Conservation (phyloP, 2,797 vertebrate species). For the Eremophila alpestris region DNA sequence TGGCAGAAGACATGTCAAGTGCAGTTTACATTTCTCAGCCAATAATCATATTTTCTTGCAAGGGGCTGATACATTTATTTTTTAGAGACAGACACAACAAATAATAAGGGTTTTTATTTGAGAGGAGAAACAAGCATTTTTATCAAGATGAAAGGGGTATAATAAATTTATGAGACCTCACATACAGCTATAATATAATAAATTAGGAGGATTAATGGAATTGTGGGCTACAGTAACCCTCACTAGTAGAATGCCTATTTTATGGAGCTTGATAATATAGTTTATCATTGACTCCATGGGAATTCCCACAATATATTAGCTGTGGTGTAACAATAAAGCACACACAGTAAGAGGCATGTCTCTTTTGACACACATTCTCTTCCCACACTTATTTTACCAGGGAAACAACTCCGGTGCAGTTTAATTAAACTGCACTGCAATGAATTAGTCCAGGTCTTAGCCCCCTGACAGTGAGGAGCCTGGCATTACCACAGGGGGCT, state of each 20-base stretch:
- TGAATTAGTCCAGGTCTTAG: constrained; percentile 86
- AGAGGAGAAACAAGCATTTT: constrained; percentile 78
- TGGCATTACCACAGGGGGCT: constrained; percentile 81
- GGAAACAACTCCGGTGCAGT: constrained; percentile 88
- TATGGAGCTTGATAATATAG: constrained; percentile 85
- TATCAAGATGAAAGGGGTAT: constrained; percentile 81
- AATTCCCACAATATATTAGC: constrained; percentile 92
- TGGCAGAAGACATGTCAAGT: constrained; percentile 78
- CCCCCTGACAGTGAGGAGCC: constrained; percentile 83
- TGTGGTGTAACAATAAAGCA: constrained; percentile 87
- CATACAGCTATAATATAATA: constrained; percentile 86
- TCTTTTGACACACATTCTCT: constrained; percentile 93
- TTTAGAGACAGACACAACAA: constrained; percentile 80
- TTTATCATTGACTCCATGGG: constrained; percentile 85
- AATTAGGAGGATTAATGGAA: constrained; percentile 87
- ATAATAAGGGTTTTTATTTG: constrained; percentile 79
- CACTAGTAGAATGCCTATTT: constrained; percentile 81
- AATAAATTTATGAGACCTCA: constrained; percentile 87
- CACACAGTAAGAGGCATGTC: constrained; percentile 89
- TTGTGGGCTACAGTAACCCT: constrained; percentile 84
- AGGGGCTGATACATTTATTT: constrained; percentile 72
- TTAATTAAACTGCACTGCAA: constrained; percentile 89
- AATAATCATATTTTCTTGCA: constrained; percentile 83
- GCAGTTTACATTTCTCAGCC: constrained; percentile 77
- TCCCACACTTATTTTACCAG: constrained; percentile 93